Evolutionary conservation across 2,113 vertebrate species (phyloP).

Genomic region (Sander lucioperca): DNA sequence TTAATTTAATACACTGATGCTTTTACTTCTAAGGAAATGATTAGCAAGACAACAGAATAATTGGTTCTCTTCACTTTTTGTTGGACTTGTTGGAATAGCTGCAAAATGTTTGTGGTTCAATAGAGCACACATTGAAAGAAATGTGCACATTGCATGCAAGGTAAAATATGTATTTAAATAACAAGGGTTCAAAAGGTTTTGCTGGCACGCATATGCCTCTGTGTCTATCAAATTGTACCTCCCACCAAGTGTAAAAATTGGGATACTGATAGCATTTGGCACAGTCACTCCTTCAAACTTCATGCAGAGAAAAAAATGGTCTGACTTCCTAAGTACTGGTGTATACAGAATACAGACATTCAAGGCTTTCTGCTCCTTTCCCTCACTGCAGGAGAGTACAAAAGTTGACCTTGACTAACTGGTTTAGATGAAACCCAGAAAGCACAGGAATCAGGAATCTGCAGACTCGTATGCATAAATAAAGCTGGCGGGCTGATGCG

Average conservation of each 20-base stretch:
- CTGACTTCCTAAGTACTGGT: neutral
- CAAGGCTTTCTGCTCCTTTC: neutral
- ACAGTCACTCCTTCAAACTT: neutral
- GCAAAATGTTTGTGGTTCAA: neutral
- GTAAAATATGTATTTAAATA: neutral
- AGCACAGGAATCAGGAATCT: conserved; percentile 3
- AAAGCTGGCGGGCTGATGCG: conserved; percentile 4
- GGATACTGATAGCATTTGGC: neutral
- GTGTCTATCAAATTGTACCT: neutral
- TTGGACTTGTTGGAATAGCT: neutral
- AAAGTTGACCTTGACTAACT: conserved; percentile 13
- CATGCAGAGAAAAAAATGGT: neutral
- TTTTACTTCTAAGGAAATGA: neutral
- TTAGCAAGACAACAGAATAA: neutral
- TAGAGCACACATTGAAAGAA: neutral
- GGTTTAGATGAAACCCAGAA: conserved; percentile 22
- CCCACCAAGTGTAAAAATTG: neutral
- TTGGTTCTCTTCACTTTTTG: neutral
- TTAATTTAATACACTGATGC: neutral
- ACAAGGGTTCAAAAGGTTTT: neutral
- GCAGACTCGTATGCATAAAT: conserved; percentile 1
- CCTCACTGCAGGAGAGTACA: neutral
- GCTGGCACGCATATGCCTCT: neutral
- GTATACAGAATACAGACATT: neutral
- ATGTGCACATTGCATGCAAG: neutral